These are phyloP conservation scores for Manduca sexta DNA, from an alignment of 1,140 invertebrate genomes.

Conservation along the genomic window DNA sequence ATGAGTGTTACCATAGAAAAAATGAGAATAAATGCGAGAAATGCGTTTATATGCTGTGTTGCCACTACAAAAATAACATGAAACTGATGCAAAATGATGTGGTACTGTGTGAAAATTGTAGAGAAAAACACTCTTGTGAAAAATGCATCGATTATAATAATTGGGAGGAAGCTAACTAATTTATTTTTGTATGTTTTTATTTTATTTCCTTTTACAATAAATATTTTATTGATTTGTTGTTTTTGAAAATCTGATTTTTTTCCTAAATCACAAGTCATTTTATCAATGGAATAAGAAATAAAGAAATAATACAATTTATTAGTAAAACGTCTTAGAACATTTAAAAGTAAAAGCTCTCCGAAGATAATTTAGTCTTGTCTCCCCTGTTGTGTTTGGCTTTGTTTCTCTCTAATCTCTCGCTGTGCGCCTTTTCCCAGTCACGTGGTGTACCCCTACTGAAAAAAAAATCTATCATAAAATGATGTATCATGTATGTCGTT, in stretches of 20 bases:
- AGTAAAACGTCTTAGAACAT: conserved; percentile 16
- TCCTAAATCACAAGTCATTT: no score
- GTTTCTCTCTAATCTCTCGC: conserved; percentile 38
- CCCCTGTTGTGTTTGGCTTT: conserved; percentile 19
- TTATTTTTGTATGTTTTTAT: not conserved
- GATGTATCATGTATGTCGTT: not conserved
- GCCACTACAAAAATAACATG: conserved; percentile 22
- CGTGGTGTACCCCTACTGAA: conserved; percentile 36
- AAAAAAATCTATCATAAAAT: not conserved
- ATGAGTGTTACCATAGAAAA: conserved; percentile 19
- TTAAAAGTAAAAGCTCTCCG: conserved; percentile 55
- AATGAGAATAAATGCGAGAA: conserved; percentile 18
- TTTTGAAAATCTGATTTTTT: no score
- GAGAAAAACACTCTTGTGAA: no score
- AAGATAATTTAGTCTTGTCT: conserved; percentile 36
- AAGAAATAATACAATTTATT: conserved; percentile 13
- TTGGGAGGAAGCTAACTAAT: not conserved
- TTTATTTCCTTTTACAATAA: not conserved
- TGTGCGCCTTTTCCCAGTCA: conserved; percentile 43
- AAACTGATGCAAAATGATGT: conserved; percentile 9
- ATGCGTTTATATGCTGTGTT: conserved; percentile 28
- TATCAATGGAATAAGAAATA: not conserved
- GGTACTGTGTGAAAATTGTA: conserved; percentile 20
- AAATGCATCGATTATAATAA: no score
- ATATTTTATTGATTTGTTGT: not conserved